Evolutionary conservation across 2,888 invertebrate genomes (phyloP).

Genomic region (Hoplodrina blanda): DNA sequence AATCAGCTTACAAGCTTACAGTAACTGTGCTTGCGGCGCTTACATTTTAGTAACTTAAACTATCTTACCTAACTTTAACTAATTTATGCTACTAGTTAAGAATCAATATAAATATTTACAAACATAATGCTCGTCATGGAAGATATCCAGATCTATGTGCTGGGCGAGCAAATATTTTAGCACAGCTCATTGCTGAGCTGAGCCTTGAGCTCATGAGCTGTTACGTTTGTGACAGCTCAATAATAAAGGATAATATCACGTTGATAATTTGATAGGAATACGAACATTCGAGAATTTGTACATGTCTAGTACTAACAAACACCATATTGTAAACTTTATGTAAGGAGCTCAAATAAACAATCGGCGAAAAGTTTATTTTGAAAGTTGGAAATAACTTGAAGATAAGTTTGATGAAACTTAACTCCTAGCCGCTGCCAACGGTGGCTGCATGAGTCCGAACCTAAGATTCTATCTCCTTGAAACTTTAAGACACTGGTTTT

Average conservation of each 20-base stretch:
- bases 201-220: too few relatives aligned
- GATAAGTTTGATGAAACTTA: constrained; percentile 45
- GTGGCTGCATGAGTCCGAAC: constrained; percentile 8
- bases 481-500: constrained; percentile 30
- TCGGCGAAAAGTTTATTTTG: constrained; percentile 3
- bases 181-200: too few relatives aligned
- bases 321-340: neutral
- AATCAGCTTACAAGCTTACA: too few relatives aligned
- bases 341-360: constrained; percentile 15
- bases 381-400: constrained; percentile 23
- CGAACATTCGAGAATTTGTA: neutral
- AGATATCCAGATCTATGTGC: too few relatives aligned
- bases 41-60: too few relatives aligned
- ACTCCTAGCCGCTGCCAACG: neutral
- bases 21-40: too few relatives aligned
- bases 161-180: too few relatives aligned
- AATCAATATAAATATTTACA: too few relatives aligned
- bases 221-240: too few relatives aligned
- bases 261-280: neutral
- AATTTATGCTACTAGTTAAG: too few relatives aligned
- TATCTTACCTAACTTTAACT: too few relatives aligned
- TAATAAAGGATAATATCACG: neutral
- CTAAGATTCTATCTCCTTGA: constrained; percentile 25
- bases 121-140: too few relatives aligned
- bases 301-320: neutral